Base-by-base conservation (phyloP, 2,113 vertebrate genomes). In the Thunnus thynnus region DNA sequence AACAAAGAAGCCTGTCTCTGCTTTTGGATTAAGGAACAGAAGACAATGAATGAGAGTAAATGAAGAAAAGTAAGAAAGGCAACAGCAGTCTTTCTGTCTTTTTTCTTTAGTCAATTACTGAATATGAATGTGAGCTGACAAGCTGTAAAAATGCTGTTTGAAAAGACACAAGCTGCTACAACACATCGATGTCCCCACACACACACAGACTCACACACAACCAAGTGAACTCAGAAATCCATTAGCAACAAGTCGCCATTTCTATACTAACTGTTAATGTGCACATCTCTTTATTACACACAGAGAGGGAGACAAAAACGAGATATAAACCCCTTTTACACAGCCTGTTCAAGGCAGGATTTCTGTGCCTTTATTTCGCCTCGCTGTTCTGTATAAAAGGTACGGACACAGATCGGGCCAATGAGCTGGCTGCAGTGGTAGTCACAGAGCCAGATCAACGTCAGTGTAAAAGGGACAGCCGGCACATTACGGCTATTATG, bases 41-140 rank as follows among this genome's bases (percentile, higher is more conserved):
- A 2, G 0, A 48, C 5, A 67, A 13, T 10, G 61, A 70, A 74
- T 47, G 22, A 48, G 22, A 80, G 18, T 13, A 50, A 50, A 22
- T 13, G 25, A 67, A 36, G 51, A 41, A 69, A 44, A 27, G 50
- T 7, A 30, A 54, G 64, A 65, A 46, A 69, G 44, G 7, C 22
- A 36, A 48, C 46, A 60, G 36, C 46, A 70, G 52, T 36, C 52
- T 14, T 46, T 63, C 25, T 27, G 64, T 66, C 55, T 30, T 13
- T 25, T 69, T 25, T 69, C 46, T 78, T 68, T 56, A 66, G 67
- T 30, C 57, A 70, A 44, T 74, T 75, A 60, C 44, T 56, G 46
- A 72, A 67, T 17, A 16, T 6, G 8, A 67, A 22, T 57, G 17
- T 57, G 46, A 72, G 51, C 72, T 64, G 61, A 73, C 11, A 65